phyloP scores from a whole-genome alignment of 1,140 invertebrate species.

The Drosophila rufa region DNA sequence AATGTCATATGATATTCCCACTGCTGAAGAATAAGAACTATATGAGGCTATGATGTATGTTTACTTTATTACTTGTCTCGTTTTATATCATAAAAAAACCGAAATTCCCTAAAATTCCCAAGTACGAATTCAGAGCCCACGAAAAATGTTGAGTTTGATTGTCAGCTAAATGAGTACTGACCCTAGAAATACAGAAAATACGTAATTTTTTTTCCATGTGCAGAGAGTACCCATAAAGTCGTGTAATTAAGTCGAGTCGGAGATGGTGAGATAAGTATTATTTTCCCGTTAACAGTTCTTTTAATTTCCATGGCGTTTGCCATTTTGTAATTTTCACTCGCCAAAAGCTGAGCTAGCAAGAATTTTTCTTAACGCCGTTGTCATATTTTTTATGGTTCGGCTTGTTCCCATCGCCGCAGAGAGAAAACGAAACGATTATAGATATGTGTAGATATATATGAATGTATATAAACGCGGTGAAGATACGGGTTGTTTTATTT shows the following conservation, averaged over 20 bases:
- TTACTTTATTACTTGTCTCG: too few species aligned
- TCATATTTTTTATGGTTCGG: constrained; percentile 40
- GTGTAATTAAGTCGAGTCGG: neutral
- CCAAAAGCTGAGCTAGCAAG: constrained; percentile 54
- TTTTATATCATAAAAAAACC: too few species aligned
- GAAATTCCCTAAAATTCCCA: too few species aligned
- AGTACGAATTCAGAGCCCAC: too few species aligned
- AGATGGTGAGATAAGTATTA: constrained; percentile 7
- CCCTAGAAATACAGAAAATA: neutral
- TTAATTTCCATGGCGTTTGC: constrained; percentile 29
- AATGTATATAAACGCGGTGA: neutral
- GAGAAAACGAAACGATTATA: constrained; percentile 28
- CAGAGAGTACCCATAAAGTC: neutral
- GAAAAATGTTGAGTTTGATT: too few species aligned
- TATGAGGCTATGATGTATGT: too few species aligned
- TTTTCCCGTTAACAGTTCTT: constrained; percentile 3
- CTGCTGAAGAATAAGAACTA: too few species aligned
- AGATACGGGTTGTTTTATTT: constrained; percentile 17
- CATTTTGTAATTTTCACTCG: constrained; percentile 30
- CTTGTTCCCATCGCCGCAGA: constrained; percentile 37
- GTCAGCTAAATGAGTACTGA: neutral
- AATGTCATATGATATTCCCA: too few species aligned
- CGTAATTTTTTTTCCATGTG: neutral
- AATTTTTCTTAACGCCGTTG: constrained; percentile 72
- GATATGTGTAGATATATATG: constrained; percentile 2